These are phyloP conservation scores for Sminthurides aquaticus DNA, from an alignment of 2,888 invertebrate genomes.

Conservation along the genomic window DNA sequence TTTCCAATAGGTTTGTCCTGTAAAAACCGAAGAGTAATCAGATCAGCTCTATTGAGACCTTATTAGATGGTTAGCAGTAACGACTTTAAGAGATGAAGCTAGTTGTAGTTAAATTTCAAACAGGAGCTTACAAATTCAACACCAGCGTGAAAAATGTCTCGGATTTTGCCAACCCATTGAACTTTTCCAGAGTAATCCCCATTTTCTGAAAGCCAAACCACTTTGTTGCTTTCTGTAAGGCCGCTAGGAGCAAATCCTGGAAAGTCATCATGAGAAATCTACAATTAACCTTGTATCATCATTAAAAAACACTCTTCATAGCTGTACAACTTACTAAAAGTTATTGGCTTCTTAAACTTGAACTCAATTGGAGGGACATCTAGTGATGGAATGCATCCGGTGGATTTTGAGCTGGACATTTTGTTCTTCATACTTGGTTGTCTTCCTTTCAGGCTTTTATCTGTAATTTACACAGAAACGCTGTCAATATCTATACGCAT, in stretches of 20 bases:
- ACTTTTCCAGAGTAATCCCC: slow-evolving; percentile 24
- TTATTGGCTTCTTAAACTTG: slow-evolving; percentile 14
- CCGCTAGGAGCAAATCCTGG: slow-evolving; percentile 34
- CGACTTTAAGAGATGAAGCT: too few species aligned
- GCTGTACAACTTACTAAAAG: slow-evolving; percentile 15
- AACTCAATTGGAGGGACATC: background rate
- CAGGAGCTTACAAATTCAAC: slow-evolving; percentile 36
- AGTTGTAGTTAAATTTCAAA: background rate
- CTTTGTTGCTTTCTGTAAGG: slow-evolving; percentile 26
- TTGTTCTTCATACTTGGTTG: background rate
- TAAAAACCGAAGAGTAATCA: background rate
- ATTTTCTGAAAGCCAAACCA: slow-evolving; percentile 35
- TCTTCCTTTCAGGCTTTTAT: too few species aligned
- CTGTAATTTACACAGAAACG: too few species aligned
- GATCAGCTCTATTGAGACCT: too few species aligned
- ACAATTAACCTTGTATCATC: too few species aligned
- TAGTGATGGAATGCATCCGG: slow-evolving; percentile 8
- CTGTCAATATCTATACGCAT: too few species aligned
- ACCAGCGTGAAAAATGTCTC: slow-evolving; percentile 33
- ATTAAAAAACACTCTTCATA: too few species aligned
- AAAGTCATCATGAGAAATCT: too few species aligned
- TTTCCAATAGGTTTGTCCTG: slow-evolving; percentile 39
- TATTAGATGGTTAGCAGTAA: too few species aligned
- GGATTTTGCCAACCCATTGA: slow-evolving; percentile 39
- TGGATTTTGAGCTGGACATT: slow-evolving; percentile 12